Evolutionary conservation across 2,797 vertebrate species (phyloP).

Genomic region (Bradypodion pumilum): DNA sequence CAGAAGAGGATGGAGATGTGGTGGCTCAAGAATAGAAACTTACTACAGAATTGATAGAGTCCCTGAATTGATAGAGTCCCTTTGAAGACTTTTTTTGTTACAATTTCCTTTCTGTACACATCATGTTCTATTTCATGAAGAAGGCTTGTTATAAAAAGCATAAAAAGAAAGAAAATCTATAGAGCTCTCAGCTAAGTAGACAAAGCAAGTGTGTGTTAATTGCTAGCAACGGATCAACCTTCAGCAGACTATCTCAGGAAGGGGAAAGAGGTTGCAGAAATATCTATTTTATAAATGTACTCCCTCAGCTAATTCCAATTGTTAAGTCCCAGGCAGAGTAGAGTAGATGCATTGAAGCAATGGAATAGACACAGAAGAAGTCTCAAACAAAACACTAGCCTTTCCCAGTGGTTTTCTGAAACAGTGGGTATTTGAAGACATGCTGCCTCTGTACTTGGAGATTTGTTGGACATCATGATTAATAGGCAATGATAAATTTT

Average conservation of each 20-base stretch:
- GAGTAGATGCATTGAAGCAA: no score
- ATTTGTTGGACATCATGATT: no score
- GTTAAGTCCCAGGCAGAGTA: no score
- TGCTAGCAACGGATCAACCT: neutral
- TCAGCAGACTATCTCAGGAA: neutral
- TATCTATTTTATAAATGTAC: neutral
- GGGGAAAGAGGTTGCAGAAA: neutral
- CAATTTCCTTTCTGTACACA: neutral
- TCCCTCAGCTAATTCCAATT: no score
- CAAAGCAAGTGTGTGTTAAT: neutral
- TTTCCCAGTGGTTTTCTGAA: no score
- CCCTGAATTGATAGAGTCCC: conserved; percentile 12
- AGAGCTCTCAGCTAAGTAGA: neutral
- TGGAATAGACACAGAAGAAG: no score
- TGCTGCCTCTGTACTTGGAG: no score
- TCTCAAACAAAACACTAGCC: no score
- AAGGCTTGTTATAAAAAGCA: conserved; percentile 1
- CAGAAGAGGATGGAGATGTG: neutral
- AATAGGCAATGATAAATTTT: no score
- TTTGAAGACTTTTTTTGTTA: neutral
- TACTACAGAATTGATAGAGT: neutral
- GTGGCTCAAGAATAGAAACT: conserved; percentile 5
- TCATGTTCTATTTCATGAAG: neutral
- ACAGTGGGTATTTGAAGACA: no score
- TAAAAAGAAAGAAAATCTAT: neutral